Evolutionary conservation across 2,888 invertebrate genomes (phyloP).

Genomic region (Eristalis tenax): DNA sequence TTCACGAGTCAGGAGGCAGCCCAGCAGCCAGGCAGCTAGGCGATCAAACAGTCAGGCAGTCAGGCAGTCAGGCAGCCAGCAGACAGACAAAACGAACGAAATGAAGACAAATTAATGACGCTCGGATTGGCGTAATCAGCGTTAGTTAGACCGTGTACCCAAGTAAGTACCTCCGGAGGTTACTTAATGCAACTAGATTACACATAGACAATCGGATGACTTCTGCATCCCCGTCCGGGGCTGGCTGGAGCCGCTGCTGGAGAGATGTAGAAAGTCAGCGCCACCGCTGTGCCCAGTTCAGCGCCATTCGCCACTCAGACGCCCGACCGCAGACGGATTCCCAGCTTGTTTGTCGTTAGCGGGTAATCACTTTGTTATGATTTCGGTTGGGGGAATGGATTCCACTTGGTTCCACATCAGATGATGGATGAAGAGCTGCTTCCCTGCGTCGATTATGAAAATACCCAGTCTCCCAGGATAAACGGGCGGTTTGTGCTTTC

Average conservation of each 20-base stretch:
- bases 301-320: not conserved
- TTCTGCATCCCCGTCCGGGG: constrained; percentile 10
- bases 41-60: constrained; percentile 1
- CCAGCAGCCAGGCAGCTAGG: constrained; percentile 6
- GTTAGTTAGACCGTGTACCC: constrained; percentile 57
- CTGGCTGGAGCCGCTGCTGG: not conserved
- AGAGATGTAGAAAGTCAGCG: not conserved
- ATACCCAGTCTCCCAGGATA: constrained; percentile 19
- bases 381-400: constrained; percentile 18
- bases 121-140: constrained; percentile 66
- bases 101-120: constrained; percentile 70
- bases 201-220: constrained; percentile 60
- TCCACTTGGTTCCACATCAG: not conserved
- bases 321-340: not conserved
- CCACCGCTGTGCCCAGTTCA: not conserved
- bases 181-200: constrained; percentile 66
- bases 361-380: constrained; percentile 57
- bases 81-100: constrained; percentile 22
- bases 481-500: not conserved
- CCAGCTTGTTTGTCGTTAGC: constrained; percentile 32
- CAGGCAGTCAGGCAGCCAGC: not conserved
- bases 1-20: constrained; percentile 50
- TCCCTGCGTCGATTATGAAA: constrained; percentile 8
- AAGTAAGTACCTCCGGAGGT: constrained; percentile 58
- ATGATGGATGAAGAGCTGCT: constrained; percentile 1